Percentiles rank a stretch among this genome's conserved stretches.
Conservation (phyloP, 2,113 vertebrate species). For the Harpagus bidentatus region DNA sequence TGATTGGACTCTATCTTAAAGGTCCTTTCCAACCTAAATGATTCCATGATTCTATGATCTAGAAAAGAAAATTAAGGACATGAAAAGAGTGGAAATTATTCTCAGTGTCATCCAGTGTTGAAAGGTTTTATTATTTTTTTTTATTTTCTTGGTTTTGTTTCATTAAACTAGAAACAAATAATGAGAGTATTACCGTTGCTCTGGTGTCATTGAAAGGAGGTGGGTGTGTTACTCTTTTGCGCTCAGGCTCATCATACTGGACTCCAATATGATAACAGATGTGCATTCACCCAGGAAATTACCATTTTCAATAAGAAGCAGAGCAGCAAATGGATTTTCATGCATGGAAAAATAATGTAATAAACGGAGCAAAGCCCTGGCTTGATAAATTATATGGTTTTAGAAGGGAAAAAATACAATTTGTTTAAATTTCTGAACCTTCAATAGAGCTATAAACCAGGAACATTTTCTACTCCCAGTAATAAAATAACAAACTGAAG, state of each 20-base stretch:
- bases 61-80: not conserved
- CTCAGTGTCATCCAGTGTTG: not conserved
- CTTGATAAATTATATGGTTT: conserved; percentile 48
- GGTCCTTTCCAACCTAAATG: not conserved
- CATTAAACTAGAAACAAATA: not conserved
- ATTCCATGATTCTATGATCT: not conserved
- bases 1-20: not conserved
- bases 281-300: conserved; percentile 62
- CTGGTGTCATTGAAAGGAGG: not conserved
- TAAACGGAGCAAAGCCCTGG: conserved; percentile 22
- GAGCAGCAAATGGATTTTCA: conserved; percentile 56
- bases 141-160: not conserved
- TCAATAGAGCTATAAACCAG: conserved; percentile 21
- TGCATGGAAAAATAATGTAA: conserved; percentile 53
- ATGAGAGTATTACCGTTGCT: not conserved
- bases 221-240: not conserved
- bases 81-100: not conserved
- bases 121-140: not conserved
- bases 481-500: conserved; percentile 24
- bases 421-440: conserved; percentile 23
- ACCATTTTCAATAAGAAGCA: conserved; percentile 60
- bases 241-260: conserved; percentile 36
- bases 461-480: not conserved
- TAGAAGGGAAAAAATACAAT: not conserved
- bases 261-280: conserved; percentile 24